Evolutionary conservation across 2,113 vertebrate genomes (phyloP).

Genomic region (Hirundichthys speculiger): DNA sequence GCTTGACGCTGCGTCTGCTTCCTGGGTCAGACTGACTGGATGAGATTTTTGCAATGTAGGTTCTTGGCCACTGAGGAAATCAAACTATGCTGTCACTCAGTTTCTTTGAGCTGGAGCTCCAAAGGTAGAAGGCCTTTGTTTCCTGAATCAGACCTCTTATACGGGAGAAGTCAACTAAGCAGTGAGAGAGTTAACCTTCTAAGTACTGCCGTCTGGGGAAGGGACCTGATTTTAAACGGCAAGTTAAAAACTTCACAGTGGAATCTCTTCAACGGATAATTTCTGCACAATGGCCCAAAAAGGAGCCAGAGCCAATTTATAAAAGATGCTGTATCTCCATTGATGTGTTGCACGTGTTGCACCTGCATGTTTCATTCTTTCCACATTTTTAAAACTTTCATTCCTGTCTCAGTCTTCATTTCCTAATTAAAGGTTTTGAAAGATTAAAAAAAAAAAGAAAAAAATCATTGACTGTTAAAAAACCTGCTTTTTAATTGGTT

Average conservation of each 20-base stretch:
- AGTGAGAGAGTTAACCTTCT: background rate
- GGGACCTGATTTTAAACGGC: conserved; percentile 16
- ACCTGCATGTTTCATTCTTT: too few relatives aligned
- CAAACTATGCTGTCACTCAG: conserved; percentile 38
- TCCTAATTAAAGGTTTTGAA: too few relatives aligned
- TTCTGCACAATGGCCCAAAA: conserved; percentile 2
- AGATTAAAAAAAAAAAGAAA: too few relatives aligned
- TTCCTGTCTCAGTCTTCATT: too few relatives aligned
- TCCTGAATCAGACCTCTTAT: conserved; percentile 15
- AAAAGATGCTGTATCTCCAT: conserved; percentile 14
- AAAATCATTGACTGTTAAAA: too few relatives aligned
- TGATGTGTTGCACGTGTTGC: conserved; percentile 16
- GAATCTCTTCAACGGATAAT: conserved; percentile 5
- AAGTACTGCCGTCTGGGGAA: background rate
- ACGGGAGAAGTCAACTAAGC: background rate
- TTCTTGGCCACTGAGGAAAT: conserved; percentile 59
- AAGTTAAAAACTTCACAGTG: background rate
- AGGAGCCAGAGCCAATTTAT: conserved; percentile 1
- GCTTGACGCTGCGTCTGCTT: conserved; percentile 26
- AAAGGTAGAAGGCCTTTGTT: conserved; percentile 26
- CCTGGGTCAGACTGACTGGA: conserved; percentile 47
- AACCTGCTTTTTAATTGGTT: conserved; percentile 2
- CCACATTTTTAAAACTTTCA: too few relatives aligned
- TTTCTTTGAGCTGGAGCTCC: conserved; percentile 33
- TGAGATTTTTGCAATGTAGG: conserved; percentile 71